Conservation (phyloP, 2,888 invertebrate species). For the Xanthia togata region DNA sequence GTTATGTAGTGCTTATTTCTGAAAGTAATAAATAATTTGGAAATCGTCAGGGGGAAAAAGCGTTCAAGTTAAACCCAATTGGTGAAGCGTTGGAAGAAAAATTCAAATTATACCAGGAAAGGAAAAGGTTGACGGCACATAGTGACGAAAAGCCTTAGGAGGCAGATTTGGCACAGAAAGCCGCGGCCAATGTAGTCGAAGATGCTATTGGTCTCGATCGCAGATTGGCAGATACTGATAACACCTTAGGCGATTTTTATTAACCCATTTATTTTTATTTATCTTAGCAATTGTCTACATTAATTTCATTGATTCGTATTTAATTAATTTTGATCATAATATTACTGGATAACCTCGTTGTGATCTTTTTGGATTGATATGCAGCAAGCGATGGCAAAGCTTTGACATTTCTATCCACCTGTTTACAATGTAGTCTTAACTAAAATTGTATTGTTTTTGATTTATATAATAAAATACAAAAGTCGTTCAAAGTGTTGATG, state of each 20-base stretch:
- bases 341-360: background rate
- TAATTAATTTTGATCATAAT: background rate
- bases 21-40: conserved; percentile 44
- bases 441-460: background rate
- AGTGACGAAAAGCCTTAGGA: conserved; percentile 38
- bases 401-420: background rate
- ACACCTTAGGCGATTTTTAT: conserved; percentile 16
- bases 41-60: conserved; percentile 90
- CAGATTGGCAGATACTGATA: conserved; percentile 8
- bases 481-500: no score
- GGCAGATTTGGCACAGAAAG: conserved; percentile 11
- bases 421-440: background rate
- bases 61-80: conserved; percentile 92
- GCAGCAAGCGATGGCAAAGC: background rate
- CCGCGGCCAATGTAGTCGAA: background rate
- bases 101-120: conserved; percentile 89
- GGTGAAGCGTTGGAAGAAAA: conserved; percentile 93
- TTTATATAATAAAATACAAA: conserved; percentile 3
- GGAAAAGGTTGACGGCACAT: conserved; percentile 79
- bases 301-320: background rate
- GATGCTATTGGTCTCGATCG: conserved; percentile 21
- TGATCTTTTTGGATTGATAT: background rate
- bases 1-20: background rate
- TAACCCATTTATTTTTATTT: conserved; percentile 6
- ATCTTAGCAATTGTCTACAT: background rate